Conservation (phyloP, 2,888 invertebrate species). For the Temnothorax rugatulus region DNA sequence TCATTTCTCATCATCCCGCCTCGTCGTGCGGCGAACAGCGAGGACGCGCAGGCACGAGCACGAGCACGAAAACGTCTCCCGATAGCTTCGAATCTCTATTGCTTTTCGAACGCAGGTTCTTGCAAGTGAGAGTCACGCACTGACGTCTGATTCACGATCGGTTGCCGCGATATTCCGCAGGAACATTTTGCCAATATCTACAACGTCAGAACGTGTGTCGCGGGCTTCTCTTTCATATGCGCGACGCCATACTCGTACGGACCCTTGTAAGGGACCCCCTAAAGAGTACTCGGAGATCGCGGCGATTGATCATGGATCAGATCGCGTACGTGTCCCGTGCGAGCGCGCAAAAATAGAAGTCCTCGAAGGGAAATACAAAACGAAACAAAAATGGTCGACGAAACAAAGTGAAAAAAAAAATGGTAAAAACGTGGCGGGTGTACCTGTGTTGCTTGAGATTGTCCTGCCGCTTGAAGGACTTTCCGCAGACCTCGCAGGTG, state of each 20-base stretch:
- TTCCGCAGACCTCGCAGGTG: slow-evolving; percentile 98
- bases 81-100: not conserved
- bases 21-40: slow-evolving; percentile 54
- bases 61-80: slow-evolving; percentile 30
- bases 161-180: slow-evolving; percentile 33
- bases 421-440: not conserved
- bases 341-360: slow-evolving; percentile 50
- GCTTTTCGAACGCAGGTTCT: slow-evolving; percentile 18
- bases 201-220: slow-evolving; percentile 6
- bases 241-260: slow-evolving; percentile 23
- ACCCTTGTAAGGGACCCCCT: slow-evolving; percentile 17
- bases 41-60: slow-evolving; percentile 16
- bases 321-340: slow-evolving; percentile 42
- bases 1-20: slow-evolving; percentile 14
- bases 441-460: slow-evolving; percentile 96
- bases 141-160: slow-evolving; percentile 47
- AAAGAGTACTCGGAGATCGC: slow-evolving; percentile 30
- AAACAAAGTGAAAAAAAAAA: slow-evolving; percentile 6
- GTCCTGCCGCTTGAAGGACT: slow-evolving; percentile 98
- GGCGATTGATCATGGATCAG: slow-evolving; percentile 46
- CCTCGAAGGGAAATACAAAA: slow-evolving; percentile 22
- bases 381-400: slow-evolving; percentile 15
- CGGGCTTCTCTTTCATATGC: not conserved
- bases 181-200: not conserved
- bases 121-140: slow-evolving; percentile 37